phyloP scores from a whole-genome alignment of 2,888 invertebrate species.

The Digitonthophagus gazella region DNA sequence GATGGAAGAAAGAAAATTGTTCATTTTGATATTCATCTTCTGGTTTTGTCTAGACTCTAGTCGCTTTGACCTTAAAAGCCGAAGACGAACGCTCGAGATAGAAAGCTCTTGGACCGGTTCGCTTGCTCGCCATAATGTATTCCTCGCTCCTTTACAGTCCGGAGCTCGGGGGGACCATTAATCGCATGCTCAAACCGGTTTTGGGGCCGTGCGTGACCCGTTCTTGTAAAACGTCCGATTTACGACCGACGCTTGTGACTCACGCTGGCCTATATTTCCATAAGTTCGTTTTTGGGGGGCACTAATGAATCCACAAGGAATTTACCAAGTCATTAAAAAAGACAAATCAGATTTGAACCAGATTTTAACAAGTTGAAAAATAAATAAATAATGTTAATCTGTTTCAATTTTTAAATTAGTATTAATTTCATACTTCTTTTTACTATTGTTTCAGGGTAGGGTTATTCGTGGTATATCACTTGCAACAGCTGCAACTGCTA shows the following conservation, averaged over 20 bases:
- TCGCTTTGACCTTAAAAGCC: background rate
- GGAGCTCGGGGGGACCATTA: background rate
- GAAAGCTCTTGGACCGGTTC: slow-evolving; percentile 36
- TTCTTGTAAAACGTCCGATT: background rate
- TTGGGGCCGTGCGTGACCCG: slow-evolving; percentile 9
- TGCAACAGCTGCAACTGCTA: background rate
- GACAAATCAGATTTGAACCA: no score
- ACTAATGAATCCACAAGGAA: background rate
- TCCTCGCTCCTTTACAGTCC: background rate
- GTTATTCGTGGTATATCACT: slow-evolving; percentile 7
- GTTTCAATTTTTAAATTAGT: background rate
- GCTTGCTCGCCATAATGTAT: slow-evolving; percentile 45
- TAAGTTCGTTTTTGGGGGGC: background rate
- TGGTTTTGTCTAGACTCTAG: slow-evolving; percentile 1
- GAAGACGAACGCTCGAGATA: slow-evolving; percentile 18
- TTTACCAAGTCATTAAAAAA: no score
- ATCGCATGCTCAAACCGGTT: slow-evolving; percentile 3
- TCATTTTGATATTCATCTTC: no score
- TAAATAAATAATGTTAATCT: no score
- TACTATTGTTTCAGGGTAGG: background rate
- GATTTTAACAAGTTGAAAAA: no score
- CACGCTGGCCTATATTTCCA: background rate
- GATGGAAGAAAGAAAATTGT: no score
- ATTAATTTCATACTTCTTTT: background rate
- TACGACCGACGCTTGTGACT: background rate